A percentile compares a stretch with the other conserved stretches of the same genome.
These are phyloP conservation scores for Drosophila tanythrix DNA, from an alignment of 2,888 invertebrate species.

Conservation along the genomic window DNA sequence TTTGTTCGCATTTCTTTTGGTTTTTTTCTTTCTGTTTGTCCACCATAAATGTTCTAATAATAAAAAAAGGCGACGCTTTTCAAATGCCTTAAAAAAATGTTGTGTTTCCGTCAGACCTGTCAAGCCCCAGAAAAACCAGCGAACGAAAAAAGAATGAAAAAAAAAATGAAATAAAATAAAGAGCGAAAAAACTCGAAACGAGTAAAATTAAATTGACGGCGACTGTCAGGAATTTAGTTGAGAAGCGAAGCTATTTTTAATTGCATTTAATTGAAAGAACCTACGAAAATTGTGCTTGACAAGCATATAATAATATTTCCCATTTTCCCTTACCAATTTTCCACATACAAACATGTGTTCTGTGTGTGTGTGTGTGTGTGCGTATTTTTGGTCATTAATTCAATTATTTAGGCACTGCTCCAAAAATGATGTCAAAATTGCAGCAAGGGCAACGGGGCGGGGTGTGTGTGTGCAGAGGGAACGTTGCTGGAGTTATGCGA, in stretches of 20 bases:
- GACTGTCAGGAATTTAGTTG: constrained; percentile 54
- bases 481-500: constrained; percentile 30
- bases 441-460: neutral
- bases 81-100: constrained; percentile 56
- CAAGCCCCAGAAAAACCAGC: constrained; percentile 24
- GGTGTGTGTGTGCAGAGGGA: neutral
- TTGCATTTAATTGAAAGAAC: constrained; percentile 76
- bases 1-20: constrained; percentile 22
- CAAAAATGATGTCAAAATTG: constrained; percentile 21
- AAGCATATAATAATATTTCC: constrained; percentile 54
- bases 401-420: constrained; percentile 34
- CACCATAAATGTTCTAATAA: constrained; percentile 44
- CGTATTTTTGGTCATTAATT: constrained; percentile 21
- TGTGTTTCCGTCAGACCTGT: constrained; percentile 69
- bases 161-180: neutral
- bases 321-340: constrained; percentile 23
- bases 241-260: constrained; percentile 71
- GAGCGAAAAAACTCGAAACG: constrained; percentile 28
- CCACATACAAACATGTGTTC: neutral
- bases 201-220: constrained; percentile 39
- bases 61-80: constrained; percentile 57
- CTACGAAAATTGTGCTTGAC: constrained; percentile 65
- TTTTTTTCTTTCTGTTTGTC: neutral
- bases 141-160: neutral
- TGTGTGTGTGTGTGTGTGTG: neutral